These are phyloP conservation scores for Eolophus roseicapilla DNA, from an alignment of 2,113 vertebrate genomes.

Conservation along the genomic window DNA sequence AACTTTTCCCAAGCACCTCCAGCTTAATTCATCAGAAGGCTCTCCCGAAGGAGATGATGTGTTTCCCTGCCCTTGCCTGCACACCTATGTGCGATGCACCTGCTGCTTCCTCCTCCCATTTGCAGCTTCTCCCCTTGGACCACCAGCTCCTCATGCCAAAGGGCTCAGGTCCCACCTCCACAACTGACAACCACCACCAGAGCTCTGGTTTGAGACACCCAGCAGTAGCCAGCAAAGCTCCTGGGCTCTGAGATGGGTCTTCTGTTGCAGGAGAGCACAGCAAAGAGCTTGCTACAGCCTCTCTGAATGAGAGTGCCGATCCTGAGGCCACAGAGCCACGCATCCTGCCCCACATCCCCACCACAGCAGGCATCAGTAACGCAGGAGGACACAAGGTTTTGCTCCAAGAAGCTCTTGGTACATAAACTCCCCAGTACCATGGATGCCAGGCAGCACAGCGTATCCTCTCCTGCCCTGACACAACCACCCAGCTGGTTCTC, in stretches of 20 bases:
- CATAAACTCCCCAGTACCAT: accelerated
- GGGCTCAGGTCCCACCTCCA: background rate
- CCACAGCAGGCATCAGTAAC: accelerated
- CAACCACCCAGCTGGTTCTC: accelerated
- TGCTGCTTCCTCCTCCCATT: background rate
- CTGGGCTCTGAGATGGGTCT: background rate
- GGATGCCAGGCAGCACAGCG: accelerated
- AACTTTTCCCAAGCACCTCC: background rate
- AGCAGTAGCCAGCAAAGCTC: accelerated
- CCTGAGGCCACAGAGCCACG: background rate
- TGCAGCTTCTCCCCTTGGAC: background rate
- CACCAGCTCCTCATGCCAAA: background rate
- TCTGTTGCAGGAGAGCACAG: background rate
- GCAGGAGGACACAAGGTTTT: background rate
- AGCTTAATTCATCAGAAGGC: background rate
- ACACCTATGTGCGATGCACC: accelerated
- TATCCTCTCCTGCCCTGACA: background rate
- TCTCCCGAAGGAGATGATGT: accelerated
- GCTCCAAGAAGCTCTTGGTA: accelerated
- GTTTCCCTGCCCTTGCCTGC: background rate
- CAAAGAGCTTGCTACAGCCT: accelerated
- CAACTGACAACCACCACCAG: accelerated
- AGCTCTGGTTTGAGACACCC: background rate
- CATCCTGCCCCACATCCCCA: accelerated
- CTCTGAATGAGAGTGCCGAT: accelerated